phyloP scores from a whole-genome alignment of 2,113 vertebrate genomes.

The Grallaria varia region DNA sequence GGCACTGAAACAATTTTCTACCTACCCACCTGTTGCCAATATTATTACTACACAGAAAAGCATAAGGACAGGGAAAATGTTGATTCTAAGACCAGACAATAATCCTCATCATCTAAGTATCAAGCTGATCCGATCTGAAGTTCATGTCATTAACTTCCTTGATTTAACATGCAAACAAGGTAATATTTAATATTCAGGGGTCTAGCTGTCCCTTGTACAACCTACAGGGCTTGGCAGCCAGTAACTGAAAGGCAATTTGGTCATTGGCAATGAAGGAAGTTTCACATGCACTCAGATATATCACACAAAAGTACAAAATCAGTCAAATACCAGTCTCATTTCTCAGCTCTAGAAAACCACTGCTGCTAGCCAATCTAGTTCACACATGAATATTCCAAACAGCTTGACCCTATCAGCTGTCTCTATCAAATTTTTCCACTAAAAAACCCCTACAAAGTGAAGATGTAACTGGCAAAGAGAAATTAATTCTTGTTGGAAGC shows the following conservation, averaged over 20 bases:
- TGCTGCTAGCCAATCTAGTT: not conserved
- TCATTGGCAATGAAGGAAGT: not conserved
- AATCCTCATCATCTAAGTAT: not conserved
- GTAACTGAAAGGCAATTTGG: not conserved
- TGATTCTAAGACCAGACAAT: not conserved
- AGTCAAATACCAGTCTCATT: not conserved
- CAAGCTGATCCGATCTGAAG: not conserved
- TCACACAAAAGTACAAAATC: not conserved
- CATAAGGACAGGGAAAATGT: fast-evolving
- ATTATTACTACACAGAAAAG: not conserved
- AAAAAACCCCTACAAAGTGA: not conserved
- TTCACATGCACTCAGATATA: not conserved
- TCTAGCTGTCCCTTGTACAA: not conserved
- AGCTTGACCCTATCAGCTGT: not conserved
- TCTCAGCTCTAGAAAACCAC: not conserved
- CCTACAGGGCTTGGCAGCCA: not conserved
- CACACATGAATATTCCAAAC: not conserved
- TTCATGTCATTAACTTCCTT: not conserved
- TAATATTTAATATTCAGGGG: not conserved
- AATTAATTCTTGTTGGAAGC: not conserved
- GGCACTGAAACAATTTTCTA: not conserved
- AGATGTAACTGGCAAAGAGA: not conserved
- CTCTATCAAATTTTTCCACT: not conserved
- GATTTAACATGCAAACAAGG: not conserved
- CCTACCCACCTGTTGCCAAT: not conserved